Evolutionary conservation across 2,888 invertebrate genomes (phyloP).

Genomic region (Lasioglossum oenotherae): DNA sequence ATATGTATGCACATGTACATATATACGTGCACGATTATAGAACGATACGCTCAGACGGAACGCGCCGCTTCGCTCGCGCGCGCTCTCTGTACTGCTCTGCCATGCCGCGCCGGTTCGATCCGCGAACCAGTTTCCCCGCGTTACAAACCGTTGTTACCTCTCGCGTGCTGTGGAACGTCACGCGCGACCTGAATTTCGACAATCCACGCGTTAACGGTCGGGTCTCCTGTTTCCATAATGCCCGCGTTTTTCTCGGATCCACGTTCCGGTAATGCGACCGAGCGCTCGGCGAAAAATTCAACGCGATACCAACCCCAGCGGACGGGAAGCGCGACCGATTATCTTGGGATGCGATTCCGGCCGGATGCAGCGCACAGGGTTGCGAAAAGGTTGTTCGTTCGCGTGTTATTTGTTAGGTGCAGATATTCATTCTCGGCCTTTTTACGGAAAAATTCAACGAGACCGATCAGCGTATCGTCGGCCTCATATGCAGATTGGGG

Average conservation of each 20-base stretch:
- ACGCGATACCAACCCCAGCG: background rate
- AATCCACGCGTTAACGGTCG: conserved; percentile 10
- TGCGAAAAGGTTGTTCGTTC: background rate
- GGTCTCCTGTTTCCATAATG: conserved; percentile 22
- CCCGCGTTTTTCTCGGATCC: conserved; percentile 13
- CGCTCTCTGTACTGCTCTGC: background rate
- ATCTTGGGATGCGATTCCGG: background rate
- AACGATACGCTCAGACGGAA: background rate
- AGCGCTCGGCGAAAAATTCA: background rate
- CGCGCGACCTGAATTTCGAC: conserved; percentile 48
- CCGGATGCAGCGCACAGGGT: background rate
- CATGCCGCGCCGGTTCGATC: background rate
- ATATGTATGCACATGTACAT: background rate
- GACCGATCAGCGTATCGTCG: no score
- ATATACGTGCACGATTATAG: background rate
- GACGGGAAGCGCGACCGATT: background rate
- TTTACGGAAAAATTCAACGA: no score
- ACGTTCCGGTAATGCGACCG: background rate
- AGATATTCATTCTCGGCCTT: no score
- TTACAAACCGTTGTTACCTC: conserved; percentile 16
- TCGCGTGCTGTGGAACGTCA: conserved; percentile 17
- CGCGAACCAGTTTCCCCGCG: conserved; percentile 29
- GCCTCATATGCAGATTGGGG: no score
- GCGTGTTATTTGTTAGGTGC: no score
- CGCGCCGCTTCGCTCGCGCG: background rate